Conservation (phyloP, 2,888 invertebrate genomes). For the Pseudococcus viburni region DNA sequence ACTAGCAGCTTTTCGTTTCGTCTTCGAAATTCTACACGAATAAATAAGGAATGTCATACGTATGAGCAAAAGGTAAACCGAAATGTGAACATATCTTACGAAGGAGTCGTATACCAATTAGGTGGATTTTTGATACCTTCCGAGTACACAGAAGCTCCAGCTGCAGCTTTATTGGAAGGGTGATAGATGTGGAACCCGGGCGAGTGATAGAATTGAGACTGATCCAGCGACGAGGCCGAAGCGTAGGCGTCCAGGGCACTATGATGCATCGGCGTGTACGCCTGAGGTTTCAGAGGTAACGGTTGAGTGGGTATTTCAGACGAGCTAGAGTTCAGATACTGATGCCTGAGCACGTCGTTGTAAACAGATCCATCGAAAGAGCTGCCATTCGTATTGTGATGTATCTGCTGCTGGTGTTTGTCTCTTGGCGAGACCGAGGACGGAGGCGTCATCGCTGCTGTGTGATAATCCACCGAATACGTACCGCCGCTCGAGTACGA, state of each 20-base stretch:
- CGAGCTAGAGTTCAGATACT: conserved; percentile 79
- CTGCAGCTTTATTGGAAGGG: conserved; percentile 76
- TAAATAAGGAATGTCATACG: conserved; percentile 26
- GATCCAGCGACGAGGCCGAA: conserved; percentile 80
- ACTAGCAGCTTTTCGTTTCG: no score
- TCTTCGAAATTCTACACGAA: background rate
- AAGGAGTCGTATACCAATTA: conserved; percentile 85
- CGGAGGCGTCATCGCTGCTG: conserved; percentile 96
- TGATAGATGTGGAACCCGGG: conserved; percentile 91
- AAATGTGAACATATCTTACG: conserved; percentile 74
- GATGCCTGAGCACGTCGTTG: conserved; percentile 74
- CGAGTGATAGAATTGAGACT: conserved; percentile 85
- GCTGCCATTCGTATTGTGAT: conserved; percentile 62
- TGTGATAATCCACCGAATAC: conserved; percentile 77
- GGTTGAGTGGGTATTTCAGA: conserved; percentile 77
- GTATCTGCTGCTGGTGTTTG: conserved; percentile 75
- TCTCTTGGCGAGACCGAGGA: conserved; percentile 97
- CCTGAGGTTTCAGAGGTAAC: conserved; percentile 90
- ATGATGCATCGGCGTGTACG: conserved; percentile 81
- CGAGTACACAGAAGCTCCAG: conserved; percentile 70
- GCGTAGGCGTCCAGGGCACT: conserved; percentile 71
- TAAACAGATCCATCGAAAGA: conserved; percentile 69
- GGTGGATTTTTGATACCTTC: conserved; percentile 74
- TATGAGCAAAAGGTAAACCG: conserved; percentile 54
- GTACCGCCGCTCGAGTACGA: conserved; percentile 72